A percentile compares a stretch with the other conserved stretches of the same genome.
phyloP scores from a whole-genome alignment of 1,140 invertebrate species.

The Apis cerana region DNA sequence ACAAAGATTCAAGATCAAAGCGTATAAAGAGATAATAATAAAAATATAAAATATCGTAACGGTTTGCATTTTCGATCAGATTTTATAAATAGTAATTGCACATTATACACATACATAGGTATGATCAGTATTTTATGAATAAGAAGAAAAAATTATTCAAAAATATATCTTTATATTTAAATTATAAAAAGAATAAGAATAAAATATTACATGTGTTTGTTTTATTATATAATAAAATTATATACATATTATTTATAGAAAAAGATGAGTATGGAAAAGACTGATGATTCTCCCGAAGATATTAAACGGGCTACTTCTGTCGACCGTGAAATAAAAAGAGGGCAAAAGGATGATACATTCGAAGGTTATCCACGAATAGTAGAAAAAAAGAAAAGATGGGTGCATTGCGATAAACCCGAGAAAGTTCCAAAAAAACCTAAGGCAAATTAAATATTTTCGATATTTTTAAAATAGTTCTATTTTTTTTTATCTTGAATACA shows the following conservation, averaged over 20 bases:
- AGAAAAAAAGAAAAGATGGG: slow-evolving; percentile 35
- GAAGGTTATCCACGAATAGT: slow-evolving; percentile 31
- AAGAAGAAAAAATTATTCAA: neutral
- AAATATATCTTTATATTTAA: neutral
- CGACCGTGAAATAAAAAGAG: slow-evolving; percentile 65
- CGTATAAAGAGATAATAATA: neutral
- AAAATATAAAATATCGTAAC: neutral
- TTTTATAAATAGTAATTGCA: neutral
- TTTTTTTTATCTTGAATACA: neutral
- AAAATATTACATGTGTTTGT: neutral
- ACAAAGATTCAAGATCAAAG: neutral
- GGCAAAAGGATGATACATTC: slow-evolving; percentile 51
- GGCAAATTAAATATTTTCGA: slow-evolving; percentile 13
- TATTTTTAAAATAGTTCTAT: neutral
- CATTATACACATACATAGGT: neutral
- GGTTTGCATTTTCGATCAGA: neutral
- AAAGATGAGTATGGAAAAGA: slow-evolving; percentile 57
- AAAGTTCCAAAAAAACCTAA: neutral
- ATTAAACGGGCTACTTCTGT: slow-evolving; percentile 64
- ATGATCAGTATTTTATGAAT: neutral
- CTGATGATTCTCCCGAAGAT: slow-evolving; percentile 51
- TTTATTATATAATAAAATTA: neutral
- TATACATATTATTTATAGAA: neutral
- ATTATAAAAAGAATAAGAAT: too few species aligned
- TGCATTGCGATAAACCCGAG: slow-evolving; percentile 20